Evolutionary conservation across 2,113 vertebrate genomes (phyloP), one percentile per base, ranked within the genome.

Genomic region (Brienomyrus brachyistius): DNA sequence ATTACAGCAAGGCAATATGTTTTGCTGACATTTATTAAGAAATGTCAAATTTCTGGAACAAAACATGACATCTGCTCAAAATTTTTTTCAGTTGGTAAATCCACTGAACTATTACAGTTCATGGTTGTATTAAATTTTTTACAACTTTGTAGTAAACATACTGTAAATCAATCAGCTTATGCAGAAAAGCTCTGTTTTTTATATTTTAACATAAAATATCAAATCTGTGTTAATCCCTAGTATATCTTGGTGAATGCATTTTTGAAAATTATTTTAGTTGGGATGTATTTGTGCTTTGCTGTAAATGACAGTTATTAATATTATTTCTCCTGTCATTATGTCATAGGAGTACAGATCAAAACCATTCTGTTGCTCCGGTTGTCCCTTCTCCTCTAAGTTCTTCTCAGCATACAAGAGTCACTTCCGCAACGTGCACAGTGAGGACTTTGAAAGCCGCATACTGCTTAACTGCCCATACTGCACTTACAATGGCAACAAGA

Each of bases 401-500:
- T 99, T 99, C 96, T 99, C 98, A 21, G 98, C 98, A 4, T 99
- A 99, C 96, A 99, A 99, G 96, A 99, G 98, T 96, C 98, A 99
- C 95, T 99, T 99, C 95, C 97, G 98, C 92, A 99, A 99, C 93
- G 98, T 99, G 90, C 98, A 99, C 95, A 99, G 97, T 8, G 98
- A 99, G 96, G 97, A 99, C 96, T 99, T 99, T 94, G 98, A 99
- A 96, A 99, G 98, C 95, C 97, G 98, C 92, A 99, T 99, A 92
- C 97, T 99, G 90, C 97, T 99, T 92, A 99, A 99, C 95, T 99
- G 98, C 95, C 98, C 98, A 59, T 99, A 99, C 94, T 99, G 98
- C 96, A 99, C 98, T 88, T 99, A 98, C 95, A 99, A 98, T 92
- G 98, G 98, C n/a, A 98, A 99, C 96, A 98, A 99, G 96, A 99